A percentile compares a stretch with the other conserved stretches of the same genome.
phyloP scores from a whole-genome alignment of 2,797 vertebrate species.

The Sebastes cheni region DNA sequence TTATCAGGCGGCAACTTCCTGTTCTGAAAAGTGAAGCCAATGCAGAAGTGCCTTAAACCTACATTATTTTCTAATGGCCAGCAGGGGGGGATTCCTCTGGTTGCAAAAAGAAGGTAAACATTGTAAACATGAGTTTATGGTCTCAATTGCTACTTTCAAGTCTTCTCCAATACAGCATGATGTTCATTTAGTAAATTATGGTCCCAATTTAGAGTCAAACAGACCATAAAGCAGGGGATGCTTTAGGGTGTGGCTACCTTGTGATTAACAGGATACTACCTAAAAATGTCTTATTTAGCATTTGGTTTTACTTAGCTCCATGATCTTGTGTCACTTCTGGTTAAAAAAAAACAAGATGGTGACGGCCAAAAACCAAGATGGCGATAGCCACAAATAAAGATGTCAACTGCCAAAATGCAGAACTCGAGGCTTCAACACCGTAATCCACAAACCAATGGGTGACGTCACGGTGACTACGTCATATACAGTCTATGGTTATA shows the following conservation, averaged over 20 bases:
- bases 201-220: neutral
- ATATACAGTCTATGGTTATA: neutral
- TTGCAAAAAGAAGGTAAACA: neutral
- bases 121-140: too few relatives aligned
- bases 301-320: neutral
- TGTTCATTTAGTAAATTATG: neutral
- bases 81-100: too few relatives aligned
- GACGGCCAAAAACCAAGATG: too few relatives aligned
- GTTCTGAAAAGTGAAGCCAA: too few relatives aligned
- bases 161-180: neutral
- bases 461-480: too few relatives aligned
- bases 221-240: neutral
- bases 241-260: neutral
- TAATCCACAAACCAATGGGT: too few relatives aligned
- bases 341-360: neutral
- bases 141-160: neutral
- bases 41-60: too few relatives aligned
- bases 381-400: too few relatives aligned
- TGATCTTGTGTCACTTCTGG: neutral
- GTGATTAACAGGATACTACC: neutral
- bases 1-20: too few relatives aligned
- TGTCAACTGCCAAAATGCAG: too few relatives aligned
- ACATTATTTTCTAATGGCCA: too few relatives aligned
- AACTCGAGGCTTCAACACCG: too few relatives aligned
- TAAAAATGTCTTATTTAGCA: neutral